These are phyloP conservation scores for Pyrrhosoma nymphula DNA, from an alignment of 2,888 invertebrate genomes.

Conservation along the genomic window DNA sequence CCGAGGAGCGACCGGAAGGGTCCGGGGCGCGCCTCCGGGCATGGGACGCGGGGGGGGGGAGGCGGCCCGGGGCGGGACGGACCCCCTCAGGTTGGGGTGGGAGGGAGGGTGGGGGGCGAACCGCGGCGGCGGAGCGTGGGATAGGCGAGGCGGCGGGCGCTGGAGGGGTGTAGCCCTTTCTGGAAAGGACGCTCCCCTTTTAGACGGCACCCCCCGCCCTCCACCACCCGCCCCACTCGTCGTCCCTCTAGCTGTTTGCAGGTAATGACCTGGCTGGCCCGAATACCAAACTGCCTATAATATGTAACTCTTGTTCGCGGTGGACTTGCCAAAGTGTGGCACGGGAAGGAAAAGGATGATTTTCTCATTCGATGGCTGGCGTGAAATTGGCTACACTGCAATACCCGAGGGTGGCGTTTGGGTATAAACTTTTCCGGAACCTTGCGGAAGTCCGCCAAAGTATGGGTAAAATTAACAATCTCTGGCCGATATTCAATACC, in stretches of 20 bases:
- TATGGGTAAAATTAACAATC: constrained; percentile 14
- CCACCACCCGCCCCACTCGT: background rate
- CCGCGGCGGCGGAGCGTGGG: background rate
- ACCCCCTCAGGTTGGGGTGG: background rate
- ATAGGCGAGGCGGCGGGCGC: background rate
- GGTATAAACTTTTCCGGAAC: constrained; percentile 23
- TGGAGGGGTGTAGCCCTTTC: constrained; percentile 2
- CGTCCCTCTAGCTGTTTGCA: constrained; percentile 64
- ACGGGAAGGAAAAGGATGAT: constrained; percentile 29
- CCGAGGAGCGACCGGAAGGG: background rate
- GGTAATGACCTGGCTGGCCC: constrained; percentile 65
- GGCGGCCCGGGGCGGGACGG: background rate
- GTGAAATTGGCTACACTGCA: constrained; percentile 55
- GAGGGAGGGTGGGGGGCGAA: background rate
- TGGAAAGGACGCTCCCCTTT: constrained; percentile 48
- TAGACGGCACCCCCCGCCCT: background rate
- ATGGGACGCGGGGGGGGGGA: background rate
- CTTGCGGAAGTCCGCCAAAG: background rate
- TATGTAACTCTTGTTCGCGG: constrained; percentile 61
- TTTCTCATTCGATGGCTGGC: constrained; percentile 60
- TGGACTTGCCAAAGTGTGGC: constrained; percentile 62
- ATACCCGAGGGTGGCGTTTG: background rate
- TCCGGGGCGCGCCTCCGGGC: background rate
- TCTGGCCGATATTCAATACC: background rate
- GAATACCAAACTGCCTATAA: constrained; percentile 66